Percentiles rank a stretch among this genome's conserved stretches.
Evolutionary conservation across 2,888 invertebrate genomes (phyloP).

Genomic region (Pelosia muscerda): DNA sequence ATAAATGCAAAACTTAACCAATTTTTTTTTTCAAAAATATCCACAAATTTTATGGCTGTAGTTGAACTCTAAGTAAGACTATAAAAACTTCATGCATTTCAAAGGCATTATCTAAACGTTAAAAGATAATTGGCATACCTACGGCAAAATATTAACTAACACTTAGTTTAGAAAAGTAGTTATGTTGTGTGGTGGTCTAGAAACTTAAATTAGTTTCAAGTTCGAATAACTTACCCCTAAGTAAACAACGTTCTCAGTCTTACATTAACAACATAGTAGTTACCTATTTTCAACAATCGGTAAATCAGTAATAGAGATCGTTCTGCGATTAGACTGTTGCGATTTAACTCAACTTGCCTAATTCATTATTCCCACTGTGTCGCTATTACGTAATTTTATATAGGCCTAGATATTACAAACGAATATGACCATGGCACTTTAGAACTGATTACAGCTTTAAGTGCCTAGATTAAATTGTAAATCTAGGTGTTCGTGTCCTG

Average conservation of each 20-base stretch:
- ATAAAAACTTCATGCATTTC: no score
- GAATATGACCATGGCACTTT: conserved; percentile 58
- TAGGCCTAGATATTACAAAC: conserved; percentile 57
- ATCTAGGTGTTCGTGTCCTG: conserved; percentile 45
- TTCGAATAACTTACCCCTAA: conserved; percentile 31
- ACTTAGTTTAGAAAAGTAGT: not conserved
- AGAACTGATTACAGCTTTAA: conserved; percentile 56
- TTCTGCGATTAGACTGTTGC: conserved; percentile 52
- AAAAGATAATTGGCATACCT: no score
- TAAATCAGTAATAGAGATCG: conserved; percentile 54
- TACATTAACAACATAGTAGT: conserved; percentile 51
- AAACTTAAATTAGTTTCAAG: conserved; percentile 32
- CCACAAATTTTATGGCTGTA: not conserved
- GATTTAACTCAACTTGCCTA: conserved; percentile 50
- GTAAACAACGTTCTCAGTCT: conserved; percentile 45
- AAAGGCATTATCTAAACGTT: no score
- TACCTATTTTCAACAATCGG: conserved; percentile 54
- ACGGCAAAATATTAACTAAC: not conserved
- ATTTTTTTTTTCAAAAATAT: not conserved
- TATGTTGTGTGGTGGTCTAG: conserved; percentile 23
- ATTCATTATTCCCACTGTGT: conserved; percentile 61
- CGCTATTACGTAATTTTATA: conserved; percentile 57
- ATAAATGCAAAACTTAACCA: no score
- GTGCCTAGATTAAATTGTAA: conserved; percentile 52
- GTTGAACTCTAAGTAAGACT: not conserved